Evolutionary conservation across 1,140 invertebrate genomes (phyloP).

Genomic region (Lanistes nyassanus): DNA sequence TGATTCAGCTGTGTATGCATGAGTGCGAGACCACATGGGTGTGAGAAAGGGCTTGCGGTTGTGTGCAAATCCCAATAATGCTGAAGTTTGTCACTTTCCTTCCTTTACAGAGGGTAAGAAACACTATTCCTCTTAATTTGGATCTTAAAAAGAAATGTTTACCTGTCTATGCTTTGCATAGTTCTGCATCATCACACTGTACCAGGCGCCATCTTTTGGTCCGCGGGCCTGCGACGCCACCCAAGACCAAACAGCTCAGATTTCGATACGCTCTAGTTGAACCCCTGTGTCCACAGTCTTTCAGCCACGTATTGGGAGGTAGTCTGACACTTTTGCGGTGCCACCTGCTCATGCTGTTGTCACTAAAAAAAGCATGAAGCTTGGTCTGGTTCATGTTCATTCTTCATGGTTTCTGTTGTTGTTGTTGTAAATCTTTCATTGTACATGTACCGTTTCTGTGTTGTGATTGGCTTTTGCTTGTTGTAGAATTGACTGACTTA

Average conservation of each 20-base stretch:
- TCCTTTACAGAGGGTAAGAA: background rate
- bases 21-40: no score
- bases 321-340: background rate
- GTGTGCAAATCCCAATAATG: no score
- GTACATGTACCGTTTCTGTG: background rate
- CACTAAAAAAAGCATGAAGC: background rate
- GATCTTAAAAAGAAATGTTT: background rate
- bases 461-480: background rate
- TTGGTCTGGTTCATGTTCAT: background rate
- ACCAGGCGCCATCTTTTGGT: conserved; percentile 40
- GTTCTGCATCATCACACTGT: conserved; percentile 33
- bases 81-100: conserved; percentile 7
- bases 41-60: no score
- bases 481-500: no score
- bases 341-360: conserved; percentile 1
- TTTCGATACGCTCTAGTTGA: conserved; percentile 39
- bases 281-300: background rate
- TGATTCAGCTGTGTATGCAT: no score
- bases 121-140: background rate
- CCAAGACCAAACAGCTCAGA: conserved; percentile 29
- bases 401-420: background rate
- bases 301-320: background rate
- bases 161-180: conserved; percentile 20
- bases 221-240: conserved; percentile 33
- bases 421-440: background rate